Base-by-base conservation (phyloP, 2,113 vertebrate genomes). In the Eulacestoma nigropectus region DNA sequence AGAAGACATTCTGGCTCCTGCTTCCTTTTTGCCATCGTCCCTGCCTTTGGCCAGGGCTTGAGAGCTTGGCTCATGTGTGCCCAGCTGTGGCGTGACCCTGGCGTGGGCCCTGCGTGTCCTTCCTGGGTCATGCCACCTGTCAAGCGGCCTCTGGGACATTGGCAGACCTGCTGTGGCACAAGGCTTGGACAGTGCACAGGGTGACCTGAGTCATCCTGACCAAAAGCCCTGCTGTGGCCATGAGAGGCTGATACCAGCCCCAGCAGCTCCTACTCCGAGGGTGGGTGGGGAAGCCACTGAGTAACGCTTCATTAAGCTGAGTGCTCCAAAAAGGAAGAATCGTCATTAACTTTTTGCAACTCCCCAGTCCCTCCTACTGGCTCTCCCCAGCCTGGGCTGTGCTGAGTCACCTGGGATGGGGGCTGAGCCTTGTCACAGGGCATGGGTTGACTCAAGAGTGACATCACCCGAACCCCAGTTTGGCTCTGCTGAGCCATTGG, bases 21-120 rank as follows among this genome's bases (percentile, higher is more conserved):
- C 26, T 42, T 87, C 62, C 37, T 44, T 75, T 88, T 56, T 72
- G 49, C 57, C 42, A 49, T 39, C 2, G 3, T 47, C 87, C 30
- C 47, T 74, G 78, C 42, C 47, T 74, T 55, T 1, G 4, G 56
- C 56, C 27, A 78, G 47, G 56, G 44, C 47, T 95, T 3, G 60
- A 59, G 77, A 87, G 47, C 35, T 39, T 4, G 3, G 65, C 33
- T 84, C 60, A 89, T 1, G 0, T 21, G 44, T 84, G 55, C 50
- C 50, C 2, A 1, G 46, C 50, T 2, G 7, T 55, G 4, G 0
- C 0, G 2, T 60, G 83, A 26, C 1, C 0, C 55, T 63, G 68
- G 72, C 76, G 86, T 10, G 1, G 37, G 44, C 22, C 21, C 33
- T 1, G 0, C 0, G 0, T 55, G 60, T 30, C 53, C 55, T 63